Conservation (phyloP, 2,113 vertebrate species). For the Phainopepla nitens region DNA sequence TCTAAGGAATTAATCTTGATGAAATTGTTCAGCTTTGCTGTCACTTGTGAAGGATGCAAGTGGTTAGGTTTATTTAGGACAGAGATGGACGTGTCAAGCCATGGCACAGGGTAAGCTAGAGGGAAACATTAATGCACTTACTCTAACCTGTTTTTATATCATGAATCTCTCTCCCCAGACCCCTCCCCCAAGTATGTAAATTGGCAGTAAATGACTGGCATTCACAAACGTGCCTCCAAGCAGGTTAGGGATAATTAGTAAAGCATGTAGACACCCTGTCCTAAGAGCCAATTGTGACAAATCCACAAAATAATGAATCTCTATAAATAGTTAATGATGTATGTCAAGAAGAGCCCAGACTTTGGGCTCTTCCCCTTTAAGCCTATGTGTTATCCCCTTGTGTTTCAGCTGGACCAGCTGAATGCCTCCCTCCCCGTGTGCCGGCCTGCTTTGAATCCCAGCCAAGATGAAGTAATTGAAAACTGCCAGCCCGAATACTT, state of each 20-base stretch:
- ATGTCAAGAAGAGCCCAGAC: background rate
- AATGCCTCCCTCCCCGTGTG: background rate
- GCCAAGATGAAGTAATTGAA: slow-evolving; percentile 62
- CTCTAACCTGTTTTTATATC: slow-evolving; percentile 18
- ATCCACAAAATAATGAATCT: slow-evolving; percentile 66
- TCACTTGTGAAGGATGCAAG: slow-evolving; percentile 13
- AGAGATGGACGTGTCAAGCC: slow-evolving; percentile 32
- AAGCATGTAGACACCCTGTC: slow-evolving; percentile 61
- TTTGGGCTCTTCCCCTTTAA: slow-evolving; percentile 13
- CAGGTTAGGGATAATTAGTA: slow-evolving; percentile 71
- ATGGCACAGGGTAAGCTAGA: slow-evolving; percentile 24
- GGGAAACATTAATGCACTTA: slow-evolving; percentile 38
- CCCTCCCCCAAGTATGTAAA: slow-evolving; percentile 49
- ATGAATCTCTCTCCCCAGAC: background rate
- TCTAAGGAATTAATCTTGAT: slow-evolving; percentile 12
- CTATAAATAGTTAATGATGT: slow-evolving; percentile 67
- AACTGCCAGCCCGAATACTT: slow-evolving; percentile 46
- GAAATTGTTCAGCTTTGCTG: slow-evolving; percentile 44
- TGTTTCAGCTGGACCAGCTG: slow-evolving; percentile 44
- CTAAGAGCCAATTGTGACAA: slow-evolving; percentile 64
- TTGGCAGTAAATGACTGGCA: slow-evolving; percentile 67
- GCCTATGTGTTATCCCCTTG: background rate
- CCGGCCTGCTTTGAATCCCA: slow-evolving; percentile 25
- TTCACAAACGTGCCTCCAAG: slow-evolving; percentile 66
- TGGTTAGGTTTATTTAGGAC: slow-evolving; percentile 59